Percentiles rank a stretch among this genome's conserved stretches.
These are phyloP conservation scores for Pogonomyrmex californicus DNA, from an alignment of 1,140 invertebrate species.

Conservation along the genomic window DNA sequence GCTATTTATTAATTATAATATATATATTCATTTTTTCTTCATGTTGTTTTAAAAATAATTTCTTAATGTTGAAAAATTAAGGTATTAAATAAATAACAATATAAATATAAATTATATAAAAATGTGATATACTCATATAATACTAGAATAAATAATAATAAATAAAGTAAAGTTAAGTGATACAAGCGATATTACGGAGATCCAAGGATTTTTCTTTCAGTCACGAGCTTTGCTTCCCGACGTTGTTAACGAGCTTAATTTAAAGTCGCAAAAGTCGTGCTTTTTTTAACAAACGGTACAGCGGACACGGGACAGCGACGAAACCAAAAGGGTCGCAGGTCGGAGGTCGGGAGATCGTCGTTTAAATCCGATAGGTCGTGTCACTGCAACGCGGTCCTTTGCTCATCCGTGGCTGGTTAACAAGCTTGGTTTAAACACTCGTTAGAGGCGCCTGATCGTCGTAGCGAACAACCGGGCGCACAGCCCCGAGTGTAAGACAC, in stretches of 20 bases:
- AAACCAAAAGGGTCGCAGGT: background rate
- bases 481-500: conserved; percentile 34
- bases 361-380: conserved; percentile 27
- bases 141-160: background rate
- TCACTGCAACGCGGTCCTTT: conserved; percentile 52
- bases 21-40: background rate
- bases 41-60: background rate
- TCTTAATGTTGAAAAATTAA: background rate
- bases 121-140: background rate
- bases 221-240: conserved; percentile 1
- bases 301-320: background rate
- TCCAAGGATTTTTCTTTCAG: background rate
- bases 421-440: conserved; percentile 80
- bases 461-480: conserved; percentile 66
- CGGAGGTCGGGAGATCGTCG: background rate
- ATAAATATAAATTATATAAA: background rate
- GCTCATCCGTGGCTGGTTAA: conserved; percentile 70
- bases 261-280: background rate
- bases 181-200: background rate
- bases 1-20: background rate
- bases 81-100: background rate
- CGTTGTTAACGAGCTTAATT: conserved; percentile 22
- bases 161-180: conserved; percentile 24
- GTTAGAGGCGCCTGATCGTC: conserved; percentile 76
- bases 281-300: background rate